Base-by-base conservation (phyloP, 1,140 invertebrate species). In the Lordiphosa stackelbergi region DNA sequence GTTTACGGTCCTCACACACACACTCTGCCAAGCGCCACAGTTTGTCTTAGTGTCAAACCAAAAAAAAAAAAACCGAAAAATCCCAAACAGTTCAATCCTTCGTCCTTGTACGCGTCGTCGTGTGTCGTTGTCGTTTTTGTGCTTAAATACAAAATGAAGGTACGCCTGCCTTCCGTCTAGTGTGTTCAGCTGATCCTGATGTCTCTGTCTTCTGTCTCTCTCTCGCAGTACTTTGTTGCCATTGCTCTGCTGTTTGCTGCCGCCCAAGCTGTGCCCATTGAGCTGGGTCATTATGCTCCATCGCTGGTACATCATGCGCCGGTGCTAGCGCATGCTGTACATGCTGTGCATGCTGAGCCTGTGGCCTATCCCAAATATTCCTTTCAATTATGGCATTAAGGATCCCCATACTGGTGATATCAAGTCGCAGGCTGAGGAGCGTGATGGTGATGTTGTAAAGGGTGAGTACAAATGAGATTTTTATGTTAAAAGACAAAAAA, bases 341-440 rank as follows among this genome's bases (percentile, higher is more conserved):
- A 87, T 71, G 75, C 74, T 24, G 78, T 87, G 52, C 83, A 84
- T 57, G 79, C 87, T 46, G 87, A 88, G 68, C 87, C 87, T 37
- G 86, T 88, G 68, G 84, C 88, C 31, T 89, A 90, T 61, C 89
- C 89, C 19, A 90, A 88, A 63, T 90, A 90, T 61, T 88, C 89
- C 10, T 90, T 90, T 90, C 69, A 90, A 90, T 55, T 90, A 90
- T 71, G 90, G 90, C 8, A 88, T 88, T 65, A 88, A 89, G 79
- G 90, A 90, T 84, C 88, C 87, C 48, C 89, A 90, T 58, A 92
- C 91, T 35, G 91, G 91, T 6, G 91, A 92, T 64, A 89, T 91
- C 5, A 92, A 92, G 81, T 90, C 90, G n/a, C 91, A 93, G 64
- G 90, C 90, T 53, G 91, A 92, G 87, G 90, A 90, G 53, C 87